Base-by-base conservation (phyloP, 2,113 vertebrate genomes). In the Scolopax mira region DNA sequence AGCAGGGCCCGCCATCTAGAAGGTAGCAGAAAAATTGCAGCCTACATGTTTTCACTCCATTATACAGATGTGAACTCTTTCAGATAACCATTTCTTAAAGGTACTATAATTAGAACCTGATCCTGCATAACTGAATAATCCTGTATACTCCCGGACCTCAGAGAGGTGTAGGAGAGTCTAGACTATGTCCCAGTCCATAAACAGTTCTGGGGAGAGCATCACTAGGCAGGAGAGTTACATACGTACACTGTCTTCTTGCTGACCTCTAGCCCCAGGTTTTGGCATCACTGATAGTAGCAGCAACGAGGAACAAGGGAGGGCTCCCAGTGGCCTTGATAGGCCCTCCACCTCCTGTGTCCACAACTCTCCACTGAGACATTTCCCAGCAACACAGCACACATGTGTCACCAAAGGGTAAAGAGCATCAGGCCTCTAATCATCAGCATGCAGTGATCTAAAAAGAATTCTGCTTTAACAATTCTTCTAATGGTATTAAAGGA, bases 401-500 rank as follows among this genome's bases (percentile, higher is more conserved):
- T 55, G 10, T 72, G 69, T 54, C 75, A 88, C 92, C 86, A 42
- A 71, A 85, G 64, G 57, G 27, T 16, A 64, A 89, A 87, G 9
- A 44, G 88, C 67, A 88, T 13, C 33, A 64, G 51, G 58, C 60
- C 17, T 70, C 70, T 78, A 55, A 58, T 25, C 5, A 5, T 10
- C 55, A 42, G 54, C 21, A 74, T 17, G 4, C 9, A 67, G 48
- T 2, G 13, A 79, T 46, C 77, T 92, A 77, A 95, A 95, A 80
- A 79, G 80, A 90, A 90, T 70, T 85, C 82, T 39, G 65, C 88
- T 75, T 41, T 42, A 85, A 62, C 64, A 93, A 48, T 81, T 78
- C 96, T 86, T 79, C 62, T 96, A 95, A 96, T 89, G 88, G 87
- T 57, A 97, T 97, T 96, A 94, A 87, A 97, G 94, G 80, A 94